Percentiles rank a stretch among this genome's conserved stretches.
These are phyloP conservation scores for Musca domestica DNA, from an alignment of 1,140 invertebrate genomes.

Conservation along the genomic window DNA sequence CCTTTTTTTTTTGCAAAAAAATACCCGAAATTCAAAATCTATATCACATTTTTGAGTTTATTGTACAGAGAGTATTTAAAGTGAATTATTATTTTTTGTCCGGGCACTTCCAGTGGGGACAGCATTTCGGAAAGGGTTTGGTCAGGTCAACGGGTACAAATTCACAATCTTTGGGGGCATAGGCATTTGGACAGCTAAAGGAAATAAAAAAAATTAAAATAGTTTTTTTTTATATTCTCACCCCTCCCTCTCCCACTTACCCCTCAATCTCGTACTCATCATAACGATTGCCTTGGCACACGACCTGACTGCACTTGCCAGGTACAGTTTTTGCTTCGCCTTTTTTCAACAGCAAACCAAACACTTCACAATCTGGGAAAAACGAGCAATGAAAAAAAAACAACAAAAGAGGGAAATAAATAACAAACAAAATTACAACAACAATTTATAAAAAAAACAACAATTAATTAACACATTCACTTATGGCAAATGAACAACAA, in stretches of 20 bases:
- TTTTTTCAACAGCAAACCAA: slow-evolving; percentile 20
- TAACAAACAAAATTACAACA: too few relatives aligned
- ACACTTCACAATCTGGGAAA: slow-evolving; percentile 20
- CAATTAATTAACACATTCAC: too few relatives aligned
- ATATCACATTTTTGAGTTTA: too few relatives aligned
- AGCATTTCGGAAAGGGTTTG: slow-evolving; percentile 24
- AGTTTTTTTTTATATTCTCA: neutral
- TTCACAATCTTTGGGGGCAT: slow-evolving; percentile 24
- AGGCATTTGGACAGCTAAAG: slow-evolving; percentile 26
- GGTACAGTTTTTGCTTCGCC: slow-evolving; percentile 24
- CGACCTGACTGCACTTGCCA: slow-evolving; percentile 26
- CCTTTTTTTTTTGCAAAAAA: too few relatives aligned
- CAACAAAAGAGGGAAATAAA: neutral
- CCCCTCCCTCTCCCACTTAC: slow-evolving; percentile 10
- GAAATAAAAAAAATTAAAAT: slow-evolving; percentile 2
- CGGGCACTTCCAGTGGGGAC: slow-evolving; percentile 24
- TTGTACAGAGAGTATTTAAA: neutral
- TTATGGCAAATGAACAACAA: too few relatives aligned
- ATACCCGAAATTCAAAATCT: too few relatives aligned
- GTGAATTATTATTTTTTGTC: neutral
- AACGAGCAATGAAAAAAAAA: neutral
- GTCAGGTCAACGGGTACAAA: slow-evolving; percentile 25
- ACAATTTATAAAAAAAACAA: too few relatives aligned
- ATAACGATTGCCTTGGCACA: slow-evolving; percentile 23
- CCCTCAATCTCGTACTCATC: slow-evolving; percentile 24